These are phyloP conservation scores for Antennarius striatus DNA, from an alignment of 2,113 vertebrate genomes.

Conservation along the genomic window DNA sequence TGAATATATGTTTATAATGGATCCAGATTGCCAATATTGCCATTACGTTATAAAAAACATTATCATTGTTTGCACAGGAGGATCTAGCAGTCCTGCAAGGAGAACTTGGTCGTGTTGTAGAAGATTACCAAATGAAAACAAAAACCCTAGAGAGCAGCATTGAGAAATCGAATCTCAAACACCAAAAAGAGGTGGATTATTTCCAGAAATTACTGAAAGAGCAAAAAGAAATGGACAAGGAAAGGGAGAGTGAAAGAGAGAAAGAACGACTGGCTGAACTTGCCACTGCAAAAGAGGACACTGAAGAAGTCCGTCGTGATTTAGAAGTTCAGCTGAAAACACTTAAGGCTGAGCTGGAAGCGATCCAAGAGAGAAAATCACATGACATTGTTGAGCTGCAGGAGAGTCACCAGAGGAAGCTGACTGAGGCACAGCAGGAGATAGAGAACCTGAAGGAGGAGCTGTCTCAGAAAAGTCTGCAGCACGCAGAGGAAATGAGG, in stretches of 20 bases:
- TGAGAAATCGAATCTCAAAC: conserved; percentile 70
- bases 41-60: background rate
- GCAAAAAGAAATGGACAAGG: conserved; percentile 59
- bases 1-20: background rate
- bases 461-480: conserved; percentile 72
- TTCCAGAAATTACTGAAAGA: conserved; percentile 83
- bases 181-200: conserved; percentile 78
- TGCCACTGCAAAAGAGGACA: conserved; percentile 65
- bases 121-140: conserved; percentile 78
- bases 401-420: conserved; percentile 78
- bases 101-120: conserved; percentile 75
- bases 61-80: conserved; percentile 76
- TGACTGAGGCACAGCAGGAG: conserved; percentile 82
- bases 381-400: conserved; percentile 77
- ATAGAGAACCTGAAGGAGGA: conserved; percentile 83
- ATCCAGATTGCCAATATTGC: background rate
- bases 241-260: conserved; percentile 75
- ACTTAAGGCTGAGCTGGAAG: conserved; percentile 80
- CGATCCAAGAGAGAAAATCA: conserved; percentile 67
- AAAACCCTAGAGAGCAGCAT: conserved; percentile 80
- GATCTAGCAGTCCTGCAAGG: conserved; percentile 77
- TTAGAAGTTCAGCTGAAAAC: conserved; percentile 81
- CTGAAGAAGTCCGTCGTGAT: conserved; percentile 66
- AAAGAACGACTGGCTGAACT: conserved; percentile 61
- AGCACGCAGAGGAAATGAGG: conserved; percentile 85